Evolutionary conservation across 2,888 invertebrate genomes (phyloP), one percentile per base, ranked within the genome.

Genomic region (Bimastos eiseni): DNA sequence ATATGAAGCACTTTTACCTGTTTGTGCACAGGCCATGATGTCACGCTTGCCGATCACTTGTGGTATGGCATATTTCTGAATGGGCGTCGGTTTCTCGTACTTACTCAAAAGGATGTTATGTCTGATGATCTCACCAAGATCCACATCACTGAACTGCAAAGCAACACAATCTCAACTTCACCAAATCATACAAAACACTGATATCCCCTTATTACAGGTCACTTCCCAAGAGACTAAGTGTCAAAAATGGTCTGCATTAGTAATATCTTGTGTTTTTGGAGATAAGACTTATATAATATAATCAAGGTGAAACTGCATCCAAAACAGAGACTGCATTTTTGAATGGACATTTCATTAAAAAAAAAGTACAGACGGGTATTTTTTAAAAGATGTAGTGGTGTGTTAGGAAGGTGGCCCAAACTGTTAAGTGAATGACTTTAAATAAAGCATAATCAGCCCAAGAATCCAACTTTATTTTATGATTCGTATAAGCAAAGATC

Each of bases 11-110:
- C 83, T 70, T 36, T 21, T 90, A 94, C 99, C 99, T 30, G 99
- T 99, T 95, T 99, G 99, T 0, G 99, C 99, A 94, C 99, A 99
- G 0, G 97, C 98, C 98, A 99, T 99, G 41, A 99, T 95, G 96
- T 99, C 99, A 38, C 98, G 96, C 2, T 97, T 97, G 0, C 94
- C 95, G 41, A 91, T 90, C 6, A 99, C 96, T 44, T 98, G 97
- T 0, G 99, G 98, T 89, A 99, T 96, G 0, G 98, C 97, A 92
- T 97, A 96, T 94, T 98, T 98, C 95, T 99, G 99, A 55, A 99
- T 97, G 0, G 99, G 99, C 0, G 99, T 99, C 0, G 98, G 98
- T 92, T 96, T 97, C 37, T 92, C 91, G 91, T 95, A 95, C 0
- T 97, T 97, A 0, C 97, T 97, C 93, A 97, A 97, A 0, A 95